These are phyloP conservation scores for Labeo calbasu DNA, from an alignment of 2,797 vertebrate genomes.

Conservation along the genomic window DNA sequence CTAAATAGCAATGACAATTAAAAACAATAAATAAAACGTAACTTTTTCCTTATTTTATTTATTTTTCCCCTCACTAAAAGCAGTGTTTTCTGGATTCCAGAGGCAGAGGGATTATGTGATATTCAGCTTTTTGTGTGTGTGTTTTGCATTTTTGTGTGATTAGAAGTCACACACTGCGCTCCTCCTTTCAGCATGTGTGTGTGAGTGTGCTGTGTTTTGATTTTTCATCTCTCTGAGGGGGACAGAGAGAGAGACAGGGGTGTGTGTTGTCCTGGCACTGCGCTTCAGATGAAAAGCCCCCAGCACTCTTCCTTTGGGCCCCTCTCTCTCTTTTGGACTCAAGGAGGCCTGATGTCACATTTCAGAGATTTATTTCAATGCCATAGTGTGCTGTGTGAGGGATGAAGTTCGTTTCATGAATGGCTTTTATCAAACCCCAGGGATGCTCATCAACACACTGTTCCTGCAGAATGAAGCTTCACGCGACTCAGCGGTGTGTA, in stretches of 20 bases:
- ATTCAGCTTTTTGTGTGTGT: neutral
- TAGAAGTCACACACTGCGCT: conserved; percentile 8
- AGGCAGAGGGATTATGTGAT: neutral
- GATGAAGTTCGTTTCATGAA: neutral
- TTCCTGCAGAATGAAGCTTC: conserved; percentile 16
- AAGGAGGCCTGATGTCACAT: conserved; percentile 34
- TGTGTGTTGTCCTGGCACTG: conserved; percentile 17
- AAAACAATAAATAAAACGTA: neutral
- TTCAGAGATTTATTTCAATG: conserved; percentile 36
- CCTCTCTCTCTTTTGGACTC: conserved; percentile 10
- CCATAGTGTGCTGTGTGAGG: conserved; percentile 5
- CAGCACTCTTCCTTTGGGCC: neutral
- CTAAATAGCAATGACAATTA: neutral
- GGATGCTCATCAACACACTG: conserved; percentile 20
- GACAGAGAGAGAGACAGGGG: neutral
- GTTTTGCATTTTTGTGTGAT: conserved; percentile 6
- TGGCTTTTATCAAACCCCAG: conserved; percentile 32
- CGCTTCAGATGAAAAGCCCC: conserved; percentile 27
- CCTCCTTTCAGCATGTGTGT: conserved; percentile 6
- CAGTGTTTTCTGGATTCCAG: neutral
- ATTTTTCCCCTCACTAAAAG: neutral
- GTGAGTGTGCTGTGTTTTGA: conserved; percentile 13
- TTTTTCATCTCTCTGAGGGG: conserved; percentile 3
- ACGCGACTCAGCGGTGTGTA: neutral
- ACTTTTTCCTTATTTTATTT: neutral